Evolutionary conservation across 2,113 vertebrate species (phyloP), one percentile per base, ranked within the genome.

Genomic region (Mirounga angustirostris): DNA sequence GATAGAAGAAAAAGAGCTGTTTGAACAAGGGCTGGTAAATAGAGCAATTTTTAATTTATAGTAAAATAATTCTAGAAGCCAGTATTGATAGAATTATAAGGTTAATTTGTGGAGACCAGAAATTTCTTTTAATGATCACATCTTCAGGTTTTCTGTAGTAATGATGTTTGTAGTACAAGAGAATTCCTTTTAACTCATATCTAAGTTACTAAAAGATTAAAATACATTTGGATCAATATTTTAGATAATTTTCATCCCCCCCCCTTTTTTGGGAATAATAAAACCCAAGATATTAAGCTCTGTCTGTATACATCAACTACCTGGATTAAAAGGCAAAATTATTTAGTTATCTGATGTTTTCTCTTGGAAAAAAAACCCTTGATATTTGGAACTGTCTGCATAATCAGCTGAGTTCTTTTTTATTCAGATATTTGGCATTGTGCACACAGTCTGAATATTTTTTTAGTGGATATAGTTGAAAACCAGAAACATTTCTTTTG

Each of bases 21-120:
- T 99, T 99, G 99, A 99, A 95, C 99, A 99, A 98, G 99, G 99
- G 96, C 98, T 99, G 98, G 99, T 99, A 98, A 98, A 98, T 85
- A 98, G 84, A 97, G 80, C 91, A 96, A 95, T 91, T 96, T 97
- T 98, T 95, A 92, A 98, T 96, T 96, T 91, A 94, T 81, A 59
- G 81, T 97, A 92, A 98, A 98, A 93, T 97, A 76, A 96, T 92
- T 97, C 88, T 97, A 93, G 90, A 96, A 96, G 74, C 88, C 95
- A 96, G 86, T 96, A 97, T 46, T 95, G 69, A 80, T 95, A 96
- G 40, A 96, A 82, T 96, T 96, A 79, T 74, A 97, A 93, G 84
- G 26, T 94, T 92, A 95, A 89, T 93, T 94, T 91, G 14, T 89
- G 95, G 52, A 91, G 24, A 82, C 52, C 0, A 18, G 28, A 95